Evolutionary conservation across 1,140 invertebrate species (phyloP).

Genomic region (Drosophila asahinai): DNA sequence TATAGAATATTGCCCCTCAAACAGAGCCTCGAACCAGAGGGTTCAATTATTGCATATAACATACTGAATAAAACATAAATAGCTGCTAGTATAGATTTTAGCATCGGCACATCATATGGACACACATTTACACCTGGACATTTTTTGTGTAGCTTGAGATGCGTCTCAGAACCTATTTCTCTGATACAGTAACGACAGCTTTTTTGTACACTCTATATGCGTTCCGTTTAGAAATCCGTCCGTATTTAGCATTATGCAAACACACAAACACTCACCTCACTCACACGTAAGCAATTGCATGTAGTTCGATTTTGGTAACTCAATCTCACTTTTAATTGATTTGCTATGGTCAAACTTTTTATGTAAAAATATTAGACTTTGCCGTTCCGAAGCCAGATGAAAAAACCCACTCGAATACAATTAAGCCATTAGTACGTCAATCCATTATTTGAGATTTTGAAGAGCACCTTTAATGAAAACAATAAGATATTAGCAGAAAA

Average conservation of each 20-base stretch:
- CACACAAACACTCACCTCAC: constrained; percentile 39
- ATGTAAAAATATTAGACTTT: constrained; percentile 26
- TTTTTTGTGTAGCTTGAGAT: constrained; percentile 41
- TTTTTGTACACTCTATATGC: constrained; percentile 63
- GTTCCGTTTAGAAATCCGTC: constrained; percentile 81
- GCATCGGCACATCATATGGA: constrained; percentile 43
- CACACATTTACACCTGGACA: constrained; percentile 26
- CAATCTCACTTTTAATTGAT: constrained; percentile 25
- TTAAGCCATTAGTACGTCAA: constrained; percentile 39
- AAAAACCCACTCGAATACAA: constrained; percentile 29
- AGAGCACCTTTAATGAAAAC: constrained; percentile 81
- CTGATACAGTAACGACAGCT: constrained; percentile 52
- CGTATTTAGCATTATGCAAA: constrained; percentile 74
- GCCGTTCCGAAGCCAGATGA: constrained; percentile 16
- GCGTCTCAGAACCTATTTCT: constrained; percentile 42
- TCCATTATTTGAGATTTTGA: constrained; percentile 65
- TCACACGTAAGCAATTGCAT: constrained; percentile 36
- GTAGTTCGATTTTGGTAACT: constrained; percentile 20
- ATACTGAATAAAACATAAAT: constrained; percentile 54
- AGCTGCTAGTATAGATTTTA: constrained; percentile 73
- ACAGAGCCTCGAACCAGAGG: constrained; percentile 56
- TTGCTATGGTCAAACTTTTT: constrained; percentile 21
- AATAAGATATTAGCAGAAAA: constrained; percentile 71
- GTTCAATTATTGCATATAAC: constrained; percentile 67
- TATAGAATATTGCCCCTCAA: constrained; percentile 51